These are phyloP conservation scores for Chrysolina americana DNA, from an alignment of 2,888 invertebrate species.

Conservation along the genomic window DNA sequence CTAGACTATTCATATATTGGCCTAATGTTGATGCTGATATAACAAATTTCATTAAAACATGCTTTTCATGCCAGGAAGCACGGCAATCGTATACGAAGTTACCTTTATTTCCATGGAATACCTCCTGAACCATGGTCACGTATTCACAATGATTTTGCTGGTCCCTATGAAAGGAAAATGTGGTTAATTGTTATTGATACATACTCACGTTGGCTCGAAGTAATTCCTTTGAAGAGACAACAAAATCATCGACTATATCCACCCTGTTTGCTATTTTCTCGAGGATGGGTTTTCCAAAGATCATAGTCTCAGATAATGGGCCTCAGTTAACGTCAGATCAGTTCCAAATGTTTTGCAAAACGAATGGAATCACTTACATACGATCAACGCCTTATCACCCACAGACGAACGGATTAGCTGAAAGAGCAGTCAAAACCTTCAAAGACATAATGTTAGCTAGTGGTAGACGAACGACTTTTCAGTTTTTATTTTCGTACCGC, in stretches of 20 bases:
- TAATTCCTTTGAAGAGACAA: constrained; percentile 40
- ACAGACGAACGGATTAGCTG: too few species aligned
- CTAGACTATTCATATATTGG: constrained; percentile 51
- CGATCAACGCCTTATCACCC: too few species aligned
- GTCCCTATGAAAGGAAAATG: constrained; percentile 56
- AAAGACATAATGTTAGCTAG: too few species aligned
- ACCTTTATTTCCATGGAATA: constrained; percentile 45
- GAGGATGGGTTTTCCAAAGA: constrained; percentile 53
- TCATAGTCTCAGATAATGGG: constrained; percentile 57
- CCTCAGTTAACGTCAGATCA: constrained; percentile 50
- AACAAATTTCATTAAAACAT: constrained; percentile 4
- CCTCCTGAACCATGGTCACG: constrained; percentile 48
- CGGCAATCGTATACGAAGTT: constrained; percentile 37
- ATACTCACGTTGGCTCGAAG: constrained; percentile 41
- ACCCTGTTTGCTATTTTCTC: constrained; percentile 45
- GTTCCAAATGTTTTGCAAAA: too few species aligned
- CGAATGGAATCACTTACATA: too few species aligned
- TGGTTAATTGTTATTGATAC: constrained; percentile 46
- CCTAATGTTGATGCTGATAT: constrained; percentile 49
- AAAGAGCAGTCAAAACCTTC: too few species aligned
- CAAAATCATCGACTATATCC: constrained; percentile 44
- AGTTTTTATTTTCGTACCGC: too few species aligned
- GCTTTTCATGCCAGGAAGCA: constrained; percentile 43
- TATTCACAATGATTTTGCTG: constrained; percentile 44
- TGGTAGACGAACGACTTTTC: too few species aligned